Evolutionary conservation across 2,797 vertebrate species (phyloP).

Genomic region (Myotis findleyi): DNA sequence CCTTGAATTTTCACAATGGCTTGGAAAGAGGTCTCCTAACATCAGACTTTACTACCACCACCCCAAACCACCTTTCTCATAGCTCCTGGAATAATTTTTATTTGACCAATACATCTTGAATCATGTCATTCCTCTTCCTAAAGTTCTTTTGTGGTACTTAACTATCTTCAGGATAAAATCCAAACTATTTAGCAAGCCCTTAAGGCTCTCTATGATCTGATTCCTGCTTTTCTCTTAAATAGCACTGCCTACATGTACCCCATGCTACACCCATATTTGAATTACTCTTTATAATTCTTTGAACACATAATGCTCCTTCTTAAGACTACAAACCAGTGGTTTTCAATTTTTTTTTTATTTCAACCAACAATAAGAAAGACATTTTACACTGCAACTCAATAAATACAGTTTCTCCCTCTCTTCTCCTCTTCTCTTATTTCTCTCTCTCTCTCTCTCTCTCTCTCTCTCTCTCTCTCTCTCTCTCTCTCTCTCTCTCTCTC

Average conservation of each 20-base stretch:
- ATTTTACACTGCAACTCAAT: background rate
- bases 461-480: background rate
- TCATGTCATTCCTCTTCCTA: background rate
- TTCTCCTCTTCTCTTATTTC: background rate
- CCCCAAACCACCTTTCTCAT: background rate
- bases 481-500: background rate
- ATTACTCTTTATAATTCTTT: background rate
- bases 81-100: background rate
- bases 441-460: too few species aligned
- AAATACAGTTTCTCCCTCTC: background rate
- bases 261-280: background rate
- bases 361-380: background rate
- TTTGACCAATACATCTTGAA: background rate
- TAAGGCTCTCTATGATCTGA: background rate
- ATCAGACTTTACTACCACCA: background rate
- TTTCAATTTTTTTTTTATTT: background rate
- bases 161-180: background rate
- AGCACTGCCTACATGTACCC: background rate
- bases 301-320: background rate
- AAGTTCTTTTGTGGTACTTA: background rate
- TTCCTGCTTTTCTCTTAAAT: background rate
- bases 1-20: background rate
- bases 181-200: background rate
- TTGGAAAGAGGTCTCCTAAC: background rate
- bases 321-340: background rate